These are phyloP conservation scores for Rhaphigaster nebulosa DNA, from an alignment of 2,888 invertebrate genomes.

Conservation along the genomic window DNA sequence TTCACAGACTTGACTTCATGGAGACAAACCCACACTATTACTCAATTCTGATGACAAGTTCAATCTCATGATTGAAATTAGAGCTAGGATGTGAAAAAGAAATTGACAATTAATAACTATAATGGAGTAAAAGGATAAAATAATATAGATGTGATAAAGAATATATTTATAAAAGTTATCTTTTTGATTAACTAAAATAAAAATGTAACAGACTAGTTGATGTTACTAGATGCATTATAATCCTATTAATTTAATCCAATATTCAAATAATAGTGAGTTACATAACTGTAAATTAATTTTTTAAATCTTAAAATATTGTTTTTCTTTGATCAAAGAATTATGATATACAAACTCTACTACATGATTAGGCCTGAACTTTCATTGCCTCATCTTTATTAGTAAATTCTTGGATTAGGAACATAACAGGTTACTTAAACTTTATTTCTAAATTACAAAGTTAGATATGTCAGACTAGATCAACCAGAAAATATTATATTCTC, in stretches of 20 bases:
- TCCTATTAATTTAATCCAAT: constrained; percentile 23
- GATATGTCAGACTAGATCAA: constrained; percentile 20
- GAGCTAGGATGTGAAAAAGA: too few species aligned
- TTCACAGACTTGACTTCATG: too few species aligned
- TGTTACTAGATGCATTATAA: background rate
- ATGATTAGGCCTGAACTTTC: constrained; percentile 21
- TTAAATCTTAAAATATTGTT: background rate
- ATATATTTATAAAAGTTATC: constrained; percentile 51
- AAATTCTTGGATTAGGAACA: constrained; percentile 29
- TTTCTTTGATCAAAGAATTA: background rate
- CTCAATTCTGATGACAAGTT: too few species aligned
- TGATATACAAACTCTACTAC: constrained; percentile 12
- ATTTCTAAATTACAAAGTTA: constrained; percentile 23
- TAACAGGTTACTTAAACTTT: background rate
- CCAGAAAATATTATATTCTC: constrained; percentile 17
- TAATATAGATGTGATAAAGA: constrained; percentile 3
- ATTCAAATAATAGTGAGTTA: constrained; percentile 1
- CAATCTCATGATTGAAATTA: too few species aligned
- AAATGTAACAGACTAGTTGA: constrained; percentile 51
- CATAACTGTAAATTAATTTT: background rate
- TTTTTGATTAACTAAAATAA: constrained; percentile 52
- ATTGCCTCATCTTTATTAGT: constrained; percentile 37
- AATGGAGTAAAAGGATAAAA: background rate
- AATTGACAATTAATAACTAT: background rate
- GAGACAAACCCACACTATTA: too few species aligned